These are phyloP conservation scores for Merodon equestris DNA, from an alignment of 2,888 invertebrate genomes.

Conservation along the genomic window DNA sequence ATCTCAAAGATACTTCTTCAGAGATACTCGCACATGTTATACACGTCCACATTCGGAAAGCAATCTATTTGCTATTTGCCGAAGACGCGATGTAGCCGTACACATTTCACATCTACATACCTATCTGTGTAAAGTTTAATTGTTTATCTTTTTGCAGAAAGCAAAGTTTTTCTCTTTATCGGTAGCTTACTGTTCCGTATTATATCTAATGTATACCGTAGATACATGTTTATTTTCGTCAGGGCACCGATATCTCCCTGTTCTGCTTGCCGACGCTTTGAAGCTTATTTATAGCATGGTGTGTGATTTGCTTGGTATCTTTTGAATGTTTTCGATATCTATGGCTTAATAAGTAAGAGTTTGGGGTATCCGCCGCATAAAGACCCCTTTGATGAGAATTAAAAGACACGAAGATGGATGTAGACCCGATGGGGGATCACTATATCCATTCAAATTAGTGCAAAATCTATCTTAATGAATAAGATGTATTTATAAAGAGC, in stretches of 20 bases:
- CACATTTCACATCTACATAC: neutral
- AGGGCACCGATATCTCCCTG: slow-evolving; percentile 46
- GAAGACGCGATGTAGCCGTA: no score
- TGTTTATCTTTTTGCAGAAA: slow-evolving; percentile 41
- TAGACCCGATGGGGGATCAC: no score
- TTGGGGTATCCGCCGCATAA: no score
- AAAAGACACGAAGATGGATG: no score
- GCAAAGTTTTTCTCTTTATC: slow-evolving; percentile 11
- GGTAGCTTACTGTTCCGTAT: slow-evolving; percentile 52
- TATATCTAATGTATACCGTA: slow-evolving; percentile 29
- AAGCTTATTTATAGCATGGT: slow-evolving; percentile 20
- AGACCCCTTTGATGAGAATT: slow-evolving; percentile 28
- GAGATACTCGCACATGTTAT: neutral
- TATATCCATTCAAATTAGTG: slow-evolving; percentile 8
- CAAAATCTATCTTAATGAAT: slow-evolving; percentile 32
- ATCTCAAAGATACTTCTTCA: slow-evolving; percentile 7
- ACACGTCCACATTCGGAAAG: slow-evolving; percentile 29
- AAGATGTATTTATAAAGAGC: slow-evolving; percentile 32
- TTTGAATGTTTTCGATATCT: slow-evolving; percentile 17
- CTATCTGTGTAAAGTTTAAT: slow-evolving; percentile 47
- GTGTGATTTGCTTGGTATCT: slow-evolving; percentile 19
- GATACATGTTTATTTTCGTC: slow-evolving; percentile 28
- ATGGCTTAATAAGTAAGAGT: no score
- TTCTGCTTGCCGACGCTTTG: slow-evolving; percentile 2
- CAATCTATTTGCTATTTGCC: slow-evolving; percentile 18